Percentiles rank a stretch among this genome's conserved stretches.
Evolutionary conservation across 1,140 invertebrate species (phyloP).

Genomic region (Lycorma delicatula): DNA sequence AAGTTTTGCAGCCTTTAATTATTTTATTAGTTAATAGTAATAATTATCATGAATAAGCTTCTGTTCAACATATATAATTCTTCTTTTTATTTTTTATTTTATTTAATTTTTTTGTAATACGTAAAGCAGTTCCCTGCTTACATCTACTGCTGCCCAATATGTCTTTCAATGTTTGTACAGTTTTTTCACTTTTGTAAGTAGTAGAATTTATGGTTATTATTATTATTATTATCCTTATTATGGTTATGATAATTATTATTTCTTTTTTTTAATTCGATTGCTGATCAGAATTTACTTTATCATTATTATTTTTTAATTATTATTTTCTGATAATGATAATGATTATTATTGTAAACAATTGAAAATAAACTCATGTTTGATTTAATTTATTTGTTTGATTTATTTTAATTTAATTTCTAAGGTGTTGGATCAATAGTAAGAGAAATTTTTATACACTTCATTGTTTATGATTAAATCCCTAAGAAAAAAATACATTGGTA

Average conservation of each 20-base stretch:
- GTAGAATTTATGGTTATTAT: constrained; percentile 17
- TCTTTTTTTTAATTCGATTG: neutral
- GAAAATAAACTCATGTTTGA: constrained; percentile 3
- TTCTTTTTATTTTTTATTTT: constrained; percentile 1
- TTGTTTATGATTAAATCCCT: no score
- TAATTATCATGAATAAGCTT: no score
- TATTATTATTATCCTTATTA: constrained; percentile 9
- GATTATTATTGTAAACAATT: constrained; percentile 3
- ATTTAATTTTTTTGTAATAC: neutral
- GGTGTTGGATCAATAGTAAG: no score
- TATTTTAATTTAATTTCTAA: no score
- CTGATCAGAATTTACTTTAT: no score
- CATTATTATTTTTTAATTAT: no score
- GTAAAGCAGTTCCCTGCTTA: constrained; percentile 1
- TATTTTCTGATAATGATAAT: no score
- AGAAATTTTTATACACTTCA: no score
- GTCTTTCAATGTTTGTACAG: constrained; percentile 14
- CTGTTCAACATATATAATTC: neutral
- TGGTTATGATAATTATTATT: constrained; percentile 1
- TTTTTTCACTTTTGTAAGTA: constrained; percentile 21
- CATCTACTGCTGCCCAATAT: neutral
- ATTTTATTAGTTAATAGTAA: no score
- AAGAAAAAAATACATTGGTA: no score
- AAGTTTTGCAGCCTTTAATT: no score
- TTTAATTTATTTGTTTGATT: no score